A percentile compares a stretch with the other conserved stretches of the same genome.
phyloP scores from a whole-genome alignment of 2,888 invertebrate genomes.

The Aleiodes alternator region DNA sequence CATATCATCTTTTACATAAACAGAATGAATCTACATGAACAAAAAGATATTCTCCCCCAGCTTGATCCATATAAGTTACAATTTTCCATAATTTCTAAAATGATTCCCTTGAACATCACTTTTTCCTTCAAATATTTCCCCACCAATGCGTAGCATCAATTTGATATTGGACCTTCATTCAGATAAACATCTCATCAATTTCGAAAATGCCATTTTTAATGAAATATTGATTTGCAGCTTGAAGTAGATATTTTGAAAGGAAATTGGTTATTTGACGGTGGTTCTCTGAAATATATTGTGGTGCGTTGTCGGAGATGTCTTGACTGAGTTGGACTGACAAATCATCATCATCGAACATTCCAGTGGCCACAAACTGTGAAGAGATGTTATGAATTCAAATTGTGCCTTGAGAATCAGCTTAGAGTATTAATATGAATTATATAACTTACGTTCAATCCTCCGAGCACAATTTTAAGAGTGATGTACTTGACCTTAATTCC shows the following conservation, averaged over 20 bases:
- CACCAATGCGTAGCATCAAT: no score
- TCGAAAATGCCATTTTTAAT: slow-evolving; percentile 2
- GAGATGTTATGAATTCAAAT: slow-evolving; percentile 16
- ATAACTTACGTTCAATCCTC: slow-evolving; percentile 50
- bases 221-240: slow-evolving; percentile 48
- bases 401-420: neutral
- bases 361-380: slow-evolving; percentile 54
- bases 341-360: slow-evolving; percentile 59
- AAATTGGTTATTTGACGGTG: slow-evolving; percentile 50
- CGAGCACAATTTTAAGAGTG: slow-evolving; percentile 24
- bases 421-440: neutral
- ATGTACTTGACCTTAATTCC: slow-evolving; percentile 31
- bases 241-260: slow-evolving; percentile 25
- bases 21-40: no score
- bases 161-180: no score
- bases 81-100: no score
- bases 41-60: no score
- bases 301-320: slow-evolving; percentile 56
- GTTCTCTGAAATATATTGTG: slow-evolving; percentile 55
- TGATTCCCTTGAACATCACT: no score
- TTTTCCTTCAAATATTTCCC: no score
- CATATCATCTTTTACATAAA: no score
- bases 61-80: no score
- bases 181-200: no score
- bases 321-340: slow-evolving; percentile 57